Percentiles rank a stretch among this genome's conserved stretches.
Evolutionary conservation across 2,888 invertebrate species (phyloP).

Genomic region (Xylocampa areola): DNA sequence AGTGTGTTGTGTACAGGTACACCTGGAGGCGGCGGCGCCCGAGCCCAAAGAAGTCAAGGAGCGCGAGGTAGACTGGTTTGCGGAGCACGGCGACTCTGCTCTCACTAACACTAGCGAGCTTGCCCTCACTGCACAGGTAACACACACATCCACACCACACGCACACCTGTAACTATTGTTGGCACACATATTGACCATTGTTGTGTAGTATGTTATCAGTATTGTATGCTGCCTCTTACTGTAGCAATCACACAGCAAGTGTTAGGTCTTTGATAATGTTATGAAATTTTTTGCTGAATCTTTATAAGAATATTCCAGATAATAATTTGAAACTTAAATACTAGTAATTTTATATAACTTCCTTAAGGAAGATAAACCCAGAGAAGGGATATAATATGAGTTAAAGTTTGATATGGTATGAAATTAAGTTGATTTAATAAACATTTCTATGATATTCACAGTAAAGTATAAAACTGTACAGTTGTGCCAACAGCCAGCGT

Average conservation of each 20-base stretch:
- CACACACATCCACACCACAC: constrained; percentile 58
- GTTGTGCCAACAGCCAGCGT: background rate
- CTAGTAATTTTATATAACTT: no score
- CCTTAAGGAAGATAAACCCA: no score
- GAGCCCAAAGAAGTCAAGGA: constrained; percentile 92
- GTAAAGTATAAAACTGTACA: constrained; percentile 16
- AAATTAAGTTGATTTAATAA: constrained; percentile 4
- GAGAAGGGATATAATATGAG: no score
- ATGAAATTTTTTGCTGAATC: constrained; percentile 3
- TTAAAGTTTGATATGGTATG: background rate
- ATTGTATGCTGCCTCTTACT: background rate
- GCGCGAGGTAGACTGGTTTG: constrained; percentile 97
- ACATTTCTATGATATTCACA: constrained; percentile 29
- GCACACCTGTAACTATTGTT: background rate
- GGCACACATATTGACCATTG: no score
- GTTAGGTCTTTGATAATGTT: background rate
- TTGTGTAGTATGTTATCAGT: background rate
- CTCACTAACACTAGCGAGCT: constrained; percentile 83
- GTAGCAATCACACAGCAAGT: background rate
- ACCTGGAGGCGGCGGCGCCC: constrained; percentile 91
- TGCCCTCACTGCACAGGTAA: constrained; percentile 86
- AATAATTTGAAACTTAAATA: no score
- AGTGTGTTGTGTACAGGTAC: constrained; percentile 88
- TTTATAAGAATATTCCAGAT: no score
- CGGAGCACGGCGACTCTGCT: constrained; percentile 89